Conservation (phyloP, 2,113 vertebrate genomes). For the Tupaia tana region DNA sequence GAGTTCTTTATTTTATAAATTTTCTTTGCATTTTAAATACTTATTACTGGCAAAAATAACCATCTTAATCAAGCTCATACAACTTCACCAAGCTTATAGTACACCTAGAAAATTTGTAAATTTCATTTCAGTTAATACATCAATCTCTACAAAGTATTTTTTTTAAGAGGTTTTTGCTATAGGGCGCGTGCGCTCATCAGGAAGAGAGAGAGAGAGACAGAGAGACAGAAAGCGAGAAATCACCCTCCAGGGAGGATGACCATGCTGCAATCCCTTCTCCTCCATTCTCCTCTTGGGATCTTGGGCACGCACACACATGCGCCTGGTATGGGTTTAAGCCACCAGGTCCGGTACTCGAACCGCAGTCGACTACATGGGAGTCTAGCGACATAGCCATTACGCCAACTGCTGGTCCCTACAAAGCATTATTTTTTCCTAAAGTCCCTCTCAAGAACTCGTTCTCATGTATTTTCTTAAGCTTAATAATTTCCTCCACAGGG, state of each 20-base stretch:
- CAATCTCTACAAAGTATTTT: background rate
- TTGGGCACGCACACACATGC: too few species aligned
- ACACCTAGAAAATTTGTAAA: background rate
- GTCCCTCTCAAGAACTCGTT: background rate
- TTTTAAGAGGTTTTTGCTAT: background rate
- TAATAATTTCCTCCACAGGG: background rate
- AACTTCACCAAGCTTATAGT: background rate
- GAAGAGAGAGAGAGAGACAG: too few species aligned
- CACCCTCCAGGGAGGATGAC: too few species aligned
- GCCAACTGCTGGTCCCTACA: background rate
- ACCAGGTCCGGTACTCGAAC: too few species aligned
- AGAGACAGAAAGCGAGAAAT: too few species aligned
- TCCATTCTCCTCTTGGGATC: too few species aligned
- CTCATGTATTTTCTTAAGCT: background rate
- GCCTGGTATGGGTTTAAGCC: too few species aligned
- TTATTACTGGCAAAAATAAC: slow-evolving; percentile 36
- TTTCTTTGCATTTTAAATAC: slow-evolving; percentile 45
- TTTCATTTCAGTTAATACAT: slow-evolving; percentile 8
- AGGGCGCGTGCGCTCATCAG: too few species aligned
- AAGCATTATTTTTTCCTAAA: slow-evolving; percentile 37
- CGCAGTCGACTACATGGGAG: too few species aligned
- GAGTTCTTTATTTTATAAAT: background rate
- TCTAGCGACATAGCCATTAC: too few species aligned
- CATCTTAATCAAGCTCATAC: background rate
- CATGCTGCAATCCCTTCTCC: too few species aligned